Evolutionary conservation across 2,888 invertebrate genomes (phyloP).

Genomic region (Tinea pellionella): DNA sequence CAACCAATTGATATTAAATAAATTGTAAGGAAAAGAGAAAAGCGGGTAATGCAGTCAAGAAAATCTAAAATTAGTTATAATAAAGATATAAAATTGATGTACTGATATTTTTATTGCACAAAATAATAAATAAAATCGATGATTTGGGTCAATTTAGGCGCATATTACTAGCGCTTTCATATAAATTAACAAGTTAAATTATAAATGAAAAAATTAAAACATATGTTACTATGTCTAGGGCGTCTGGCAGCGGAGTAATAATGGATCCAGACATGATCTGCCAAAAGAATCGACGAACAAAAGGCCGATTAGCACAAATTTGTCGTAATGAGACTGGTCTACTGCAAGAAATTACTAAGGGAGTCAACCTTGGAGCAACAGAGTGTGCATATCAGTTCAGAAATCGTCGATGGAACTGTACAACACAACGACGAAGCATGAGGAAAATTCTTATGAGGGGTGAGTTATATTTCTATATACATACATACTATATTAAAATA

Average conservation of each 20-base stretch:
- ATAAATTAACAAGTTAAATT: too few species aligned
- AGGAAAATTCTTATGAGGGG: constrained; percentile 88
- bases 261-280: constrained; percentile 91
- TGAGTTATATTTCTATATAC: constrained; percentile 65
- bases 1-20: too few species aligned
- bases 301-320: constrained; percentile 82
- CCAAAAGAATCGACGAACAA: constrained; percentile 82
- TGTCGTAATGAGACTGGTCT: constrained; percentile 83
- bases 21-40: too few species aligned
- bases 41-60: too few species aligned
- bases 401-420: constrained; percentile 90
- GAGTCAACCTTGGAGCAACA: constrained; percentile 83
- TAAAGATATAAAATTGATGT: too few species aligned
- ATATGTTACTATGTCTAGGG: constrained; percentile 60
- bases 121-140: too few species aligned
- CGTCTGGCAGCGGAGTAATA: constrained; percentile 85
- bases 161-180: too few species aligned
- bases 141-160: too few species aligned
- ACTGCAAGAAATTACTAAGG: constrained; percentile 85
- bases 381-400: constrained; percentile 92
- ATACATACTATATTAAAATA: too few species aligned
- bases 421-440: constrained; percentile 81
- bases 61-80: too few species aligned
- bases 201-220: too few species aligned
- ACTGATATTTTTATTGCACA: too few species aligned